Percentiles rank a stretch among this genome's conserved stretches.
Conservation (phyloP, 92 coral and sea anemone species). For the Chrysogorgia sp. region DNA sequence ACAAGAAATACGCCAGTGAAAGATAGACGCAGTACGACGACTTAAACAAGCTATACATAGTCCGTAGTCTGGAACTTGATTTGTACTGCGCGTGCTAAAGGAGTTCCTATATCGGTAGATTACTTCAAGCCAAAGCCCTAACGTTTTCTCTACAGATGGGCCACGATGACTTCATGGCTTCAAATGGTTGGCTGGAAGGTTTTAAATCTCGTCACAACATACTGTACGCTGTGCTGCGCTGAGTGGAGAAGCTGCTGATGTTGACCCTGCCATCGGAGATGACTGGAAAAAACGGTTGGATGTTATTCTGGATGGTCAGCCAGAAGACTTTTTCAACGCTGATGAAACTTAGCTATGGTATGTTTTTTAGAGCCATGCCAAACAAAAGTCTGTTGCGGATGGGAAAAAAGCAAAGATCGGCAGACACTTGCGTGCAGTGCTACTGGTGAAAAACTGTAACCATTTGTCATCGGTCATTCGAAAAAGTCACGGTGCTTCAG, state of each 20-base stretch:
- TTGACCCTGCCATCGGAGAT: conserved; percentile 40
- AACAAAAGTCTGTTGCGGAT: no score
- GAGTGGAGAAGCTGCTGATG: conserved; percentile 58
- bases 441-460: conserved; percentile 41
- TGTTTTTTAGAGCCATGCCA: conserved; percentile 50
- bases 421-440: conserved; percentile 2
- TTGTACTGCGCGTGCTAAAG: conserved; percentile 20
- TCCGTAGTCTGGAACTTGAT: conserved; percentile 22
- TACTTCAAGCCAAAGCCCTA: conserved; percentile 59
- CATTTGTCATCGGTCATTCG: conserved; percentile 53
- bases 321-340: conserved; percentile 45
- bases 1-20: neutral
- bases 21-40: conserved; percentile 4
- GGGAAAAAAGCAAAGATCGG: neutral
- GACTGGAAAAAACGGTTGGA: conserved; percentile 15
- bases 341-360: conserved; percentile 53
- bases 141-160: conserved; percentile 47
- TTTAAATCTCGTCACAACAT: conserved; percentile 61
- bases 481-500: conserved; percentile 57
- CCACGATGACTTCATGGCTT: conserved; percentile 51
- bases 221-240: conserved; percentile 46
- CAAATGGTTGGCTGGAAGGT: conserved; percentile 59
- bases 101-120: conserved; percentile 46
- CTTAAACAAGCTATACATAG: neutral
- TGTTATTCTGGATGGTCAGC: conserved; percentile 13